Percentiles rank a stretch among this genome's conserved stretches.
These are phyloP conservation scores for Lasioglossum zephyrum DNA, from an alignment of 2,888 invertebrate genomes.

Conservation along the genomic window DNA sequence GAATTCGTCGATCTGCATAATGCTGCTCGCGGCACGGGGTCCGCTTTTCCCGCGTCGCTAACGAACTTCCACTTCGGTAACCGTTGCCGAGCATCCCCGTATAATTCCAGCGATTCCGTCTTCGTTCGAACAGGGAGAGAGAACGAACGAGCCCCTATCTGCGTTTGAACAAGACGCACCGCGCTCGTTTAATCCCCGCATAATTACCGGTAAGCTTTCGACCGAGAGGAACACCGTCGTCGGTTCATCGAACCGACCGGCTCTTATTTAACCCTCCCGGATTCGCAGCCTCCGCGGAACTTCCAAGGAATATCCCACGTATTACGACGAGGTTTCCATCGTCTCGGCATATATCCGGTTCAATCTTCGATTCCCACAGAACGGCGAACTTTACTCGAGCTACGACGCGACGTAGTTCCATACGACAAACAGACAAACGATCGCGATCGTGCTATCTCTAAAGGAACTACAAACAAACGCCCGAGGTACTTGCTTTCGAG, in stretches of 20 bases:
- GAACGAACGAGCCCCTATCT: conserved; percentile 20
- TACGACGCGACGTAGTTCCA: background rate
- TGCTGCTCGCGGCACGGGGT: conserved; percentile 36
- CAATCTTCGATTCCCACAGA: background rate
- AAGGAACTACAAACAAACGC: background rate
- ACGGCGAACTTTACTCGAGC: background rate
- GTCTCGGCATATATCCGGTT: conserved; percentile 9
- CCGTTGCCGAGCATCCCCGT: conserved; percentile 42
- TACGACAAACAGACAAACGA: background rate
- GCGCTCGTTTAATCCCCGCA: conserved; percentile 55
- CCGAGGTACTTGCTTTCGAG: background rate
- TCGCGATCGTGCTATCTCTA: background rate
- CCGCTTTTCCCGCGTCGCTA: conserved; percentile 61
- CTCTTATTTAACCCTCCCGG: conserved; percentile 35
- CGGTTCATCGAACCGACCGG: conserved; percentile 39
- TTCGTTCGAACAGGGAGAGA: background rate
- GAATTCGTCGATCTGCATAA: conserved; percentile 71
- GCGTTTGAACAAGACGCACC: conserved; percentile 47
- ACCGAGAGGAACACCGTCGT: conserved; percentile 21
- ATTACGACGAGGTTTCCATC: conserved; percentile 39
- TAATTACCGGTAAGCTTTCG: conserved; percentile 58
- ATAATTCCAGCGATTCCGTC: conserved; percentile 39
- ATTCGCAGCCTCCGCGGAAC: background rate
- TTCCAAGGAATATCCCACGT: conserved; percentile 26
- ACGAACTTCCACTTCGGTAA: conserved; percentile 68